A percentile compares a stretch with the other conserved stretches of the same genome.
Conservation (phyloP, 2,888 invertebrate genomes). For the Corbicula japonica region DNA sequence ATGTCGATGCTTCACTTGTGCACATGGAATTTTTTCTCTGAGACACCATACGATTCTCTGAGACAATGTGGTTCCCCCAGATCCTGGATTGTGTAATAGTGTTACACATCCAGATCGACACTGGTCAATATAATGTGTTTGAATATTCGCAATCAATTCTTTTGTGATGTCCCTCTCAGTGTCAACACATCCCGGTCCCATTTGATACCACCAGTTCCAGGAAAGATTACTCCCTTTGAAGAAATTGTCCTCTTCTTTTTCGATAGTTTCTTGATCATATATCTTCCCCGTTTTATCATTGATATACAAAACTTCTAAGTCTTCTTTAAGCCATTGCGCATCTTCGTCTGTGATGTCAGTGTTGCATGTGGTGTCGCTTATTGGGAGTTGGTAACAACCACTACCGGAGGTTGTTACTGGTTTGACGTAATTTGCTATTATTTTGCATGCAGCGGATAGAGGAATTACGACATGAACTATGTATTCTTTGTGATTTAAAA, state of each 20-base stretch:
- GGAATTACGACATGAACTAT: no score
- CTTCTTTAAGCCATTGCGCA: conserved; percentile 48
- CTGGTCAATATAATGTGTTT: conserved; percentile 18
- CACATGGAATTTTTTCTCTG: conserved; percentile 62
- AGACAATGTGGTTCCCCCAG: conserved; percentile 72
- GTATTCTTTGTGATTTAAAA: no score
- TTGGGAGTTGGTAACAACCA: conserved; percentile 37
- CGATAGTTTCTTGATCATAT: conserved; percentile 41
- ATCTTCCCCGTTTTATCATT: conserved; percentile 29
- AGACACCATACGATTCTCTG: conserved; percentile 72
- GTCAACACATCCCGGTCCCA: conserved; percentile 63
- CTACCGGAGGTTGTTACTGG: no score
- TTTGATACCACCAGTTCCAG: conserved; percentile 69
- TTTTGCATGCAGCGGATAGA: no score
- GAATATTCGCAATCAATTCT: conserved; percentile 40
- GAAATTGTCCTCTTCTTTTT: conserved; percentile 66
- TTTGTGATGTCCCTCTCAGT: conserved; percentile 59
- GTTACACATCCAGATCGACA: conserved; percentile 60
- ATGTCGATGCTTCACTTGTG: conserved; percentile 57
- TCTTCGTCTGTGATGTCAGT: conserved; percentile 42
- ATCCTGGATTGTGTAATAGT: conserved; percentile 69
- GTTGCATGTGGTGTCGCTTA: conserved; percentile 6
- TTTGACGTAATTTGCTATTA: no score
- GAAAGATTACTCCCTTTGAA: conserved; percentile 68
- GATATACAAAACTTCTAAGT: conserved; percentile 53